Evolutionary conservation across 2,888 invertebrate genomes (phyloP).

Genomic region (Octonoba sinensis): DNA sequence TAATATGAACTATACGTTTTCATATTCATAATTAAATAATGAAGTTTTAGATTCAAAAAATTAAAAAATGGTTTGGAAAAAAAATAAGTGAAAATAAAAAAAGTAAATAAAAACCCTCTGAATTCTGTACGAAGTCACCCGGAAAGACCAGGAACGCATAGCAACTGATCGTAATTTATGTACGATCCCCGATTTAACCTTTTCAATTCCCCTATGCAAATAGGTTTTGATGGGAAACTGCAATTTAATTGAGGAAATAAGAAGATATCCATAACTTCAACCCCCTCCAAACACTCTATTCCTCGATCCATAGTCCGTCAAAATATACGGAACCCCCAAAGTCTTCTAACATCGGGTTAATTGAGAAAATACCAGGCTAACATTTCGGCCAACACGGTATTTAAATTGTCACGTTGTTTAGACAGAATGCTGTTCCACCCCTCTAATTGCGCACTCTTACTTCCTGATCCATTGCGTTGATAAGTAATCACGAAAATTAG

Average conservation of each 20-base stretch:
- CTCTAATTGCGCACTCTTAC: constrained; percentile 60
- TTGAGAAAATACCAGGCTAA: constrained; percentile 62
- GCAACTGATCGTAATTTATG: constrained; percentile 8
- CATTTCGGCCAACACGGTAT: constrained; percentile 59
- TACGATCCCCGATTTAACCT: constrained; percentile 1
- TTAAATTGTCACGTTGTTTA: constrained; percentile 64
- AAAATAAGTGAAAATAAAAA: no score
- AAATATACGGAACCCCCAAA: constrained; percentile 49
- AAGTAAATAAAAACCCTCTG: no score
- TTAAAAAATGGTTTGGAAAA: no score
- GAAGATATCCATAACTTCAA: constrained; percentile 42
- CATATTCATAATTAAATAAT: no score
- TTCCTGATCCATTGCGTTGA: constrained; percentile 63
- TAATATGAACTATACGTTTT: no score
- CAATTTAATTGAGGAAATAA: constrained; percentile 62
- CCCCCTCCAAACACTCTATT: constrained; percentile 26
- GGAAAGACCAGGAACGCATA: no score
- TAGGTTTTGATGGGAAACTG: constrained; percentile 52
- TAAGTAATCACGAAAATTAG: constrained; percentile 64
- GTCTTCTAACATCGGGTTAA: constrained; percentile 55
- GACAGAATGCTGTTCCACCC: constrained; percentile 61
- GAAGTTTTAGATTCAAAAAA: no score
- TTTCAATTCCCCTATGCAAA: constrained; percentile 61
- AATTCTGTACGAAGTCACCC: no score
- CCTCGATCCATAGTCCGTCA: constrained; percentile 19